Base-by-base conservation (phyloP, 2,888 invertebrate species). In the Cantharis rustica region DNA sequence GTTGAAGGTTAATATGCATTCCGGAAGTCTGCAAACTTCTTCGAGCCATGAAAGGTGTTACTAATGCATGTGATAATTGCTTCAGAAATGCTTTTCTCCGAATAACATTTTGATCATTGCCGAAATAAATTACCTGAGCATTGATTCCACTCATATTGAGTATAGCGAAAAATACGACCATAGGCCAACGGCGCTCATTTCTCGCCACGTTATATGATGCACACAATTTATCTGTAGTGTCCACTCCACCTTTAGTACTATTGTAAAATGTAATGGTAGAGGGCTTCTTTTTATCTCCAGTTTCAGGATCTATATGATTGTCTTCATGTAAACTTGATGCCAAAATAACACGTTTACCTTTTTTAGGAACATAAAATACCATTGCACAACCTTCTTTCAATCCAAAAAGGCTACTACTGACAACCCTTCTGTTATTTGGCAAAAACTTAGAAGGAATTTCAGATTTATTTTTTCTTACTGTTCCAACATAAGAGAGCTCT, bases 371-470 rank as follows among this genome's bases (percentile, higher is more conserved):
- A 78, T 82, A 83, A 2, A 82, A 84, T 11, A 83, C 82, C 61
- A 83, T 78, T 61, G 82, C 83, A 26, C 74, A 61, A 61, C 83
- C 77, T 31, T 83, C 75, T 75, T 83, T 80, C 78, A 82, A 82
- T n/a, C 82, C 81, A 79, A 84, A 84, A 11, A 82, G 66, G 13
- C 81, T 79, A 16, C 82, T 79, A 66, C 76, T 78, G 47, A 76
- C 75, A 31, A 72, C 71, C 64, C 77, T 79, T 61, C 66, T 76
- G 75, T 79, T 83, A 71, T 80, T 61, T 68, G 82, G 80, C 26
- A 77, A 73, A 76, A 86, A 85, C 74, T 83, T 83, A 64, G 69
- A 3, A 16, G 85, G 86, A 68, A 85, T 77, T 72, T 84, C 81
- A 61, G 75, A 73, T 79, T 83, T 85, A 70, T 84, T 82, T 80